Evolutionary conservation across 2,113 vertebrate species (phyloP), one percentile per base, ranked within the genome.

Genomic region (Pollachius pollachius): DNA sequence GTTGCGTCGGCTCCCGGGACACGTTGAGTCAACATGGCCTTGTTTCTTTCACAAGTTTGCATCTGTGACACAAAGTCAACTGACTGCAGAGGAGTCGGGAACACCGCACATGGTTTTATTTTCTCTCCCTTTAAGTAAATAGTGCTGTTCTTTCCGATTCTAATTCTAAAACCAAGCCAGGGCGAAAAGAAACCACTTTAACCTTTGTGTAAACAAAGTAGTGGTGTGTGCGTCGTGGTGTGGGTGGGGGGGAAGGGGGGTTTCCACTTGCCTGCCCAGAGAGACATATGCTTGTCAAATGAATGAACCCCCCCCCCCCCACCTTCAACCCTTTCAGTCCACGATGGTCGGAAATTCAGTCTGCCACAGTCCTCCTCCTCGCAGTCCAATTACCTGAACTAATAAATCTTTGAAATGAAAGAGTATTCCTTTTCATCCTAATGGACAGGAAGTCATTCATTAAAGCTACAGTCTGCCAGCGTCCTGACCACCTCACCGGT

Each of bases 361-460:
- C 82, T 78, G 84, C 76, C 80, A 84, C 89, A 87, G 78, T 86
- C 41, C 41, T 90, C 84, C 78, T 87, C 64, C 75, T 86, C 86
- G 85, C 70, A 65, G 85, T 93, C 87, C 92, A 92, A 93, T 93
- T 93, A 93, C 92, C 90, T 91, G 88, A 89, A 77, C 83, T 84
- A 88, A 92, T 93, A 92, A 92, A 93, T 93, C 92, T 91, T 64
- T 65, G 64, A 82, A 85, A 91, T 79, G 84, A 84, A 81, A 81
- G 82, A 87, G 83, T 88, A 84, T 92, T 91, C 87, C 83, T 91
- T 87, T 80, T 85, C 82, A 79, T 89, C 88, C 78, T 92, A 92
- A 91, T 90, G 86, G 92, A 93, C 92, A 92, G 92, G 92, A 92
- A 92, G 91, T 90, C 82, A 85, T 92, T 86, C 77, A 89, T 92